Base-by-base conservation (phyloP, 2,797 vertebrate species). In the Acanthiza pusilla region DNA sequence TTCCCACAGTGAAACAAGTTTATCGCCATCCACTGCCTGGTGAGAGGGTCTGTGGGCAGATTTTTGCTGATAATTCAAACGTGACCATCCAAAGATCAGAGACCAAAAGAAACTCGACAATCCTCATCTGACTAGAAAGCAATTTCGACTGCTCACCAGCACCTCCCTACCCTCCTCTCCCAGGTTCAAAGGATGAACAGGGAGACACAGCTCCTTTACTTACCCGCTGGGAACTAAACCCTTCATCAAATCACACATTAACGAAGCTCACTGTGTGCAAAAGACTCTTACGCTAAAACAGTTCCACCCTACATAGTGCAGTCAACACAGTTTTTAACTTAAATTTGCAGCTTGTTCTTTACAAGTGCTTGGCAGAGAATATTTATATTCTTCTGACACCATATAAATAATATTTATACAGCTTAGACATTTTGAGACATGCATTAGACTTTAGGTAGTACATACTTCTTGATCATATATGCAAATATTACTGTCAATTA, bases 381-480 rank as follows among this genome's bases (percentile, higher is more conserved):
- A 97, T 88, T 97, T 93, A 96, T 93, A 96, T 96, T 98, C 97
- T 98, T 97, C 95, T 96, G 89, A 97, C 91, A 98, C 98, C 96
- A 97, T 98, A 98, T 97, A 98, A 98, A 98, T 96, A 98, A 96
- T 95, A 97, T 98, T 98, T 98, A 98, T 98, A 98, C 95, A 98
- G 97, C 97, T 97, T 97, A 96, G 94, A 98, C 98, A 97, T 97
- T 97, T 97, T 89, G 96, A 98, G 96, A 98, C 98, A 98, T 98
- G 98, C 98, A 98, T 97, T 98, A 97, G 97, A 96, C 97, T 97
- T 94, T 97, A 97, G 97, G 97, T 97, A 98, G 98, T 97, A 98
- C 96, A 96, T 94, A 97, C 93, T 96, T 97, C 96, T 97, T 96
- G 95, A 98, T 97, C 97, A 97, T 96, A 97, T 97, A 97, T 92